Conservation (phyloP, 23 tunicate genomes). For the Halocynthia aurantium region DNA sequence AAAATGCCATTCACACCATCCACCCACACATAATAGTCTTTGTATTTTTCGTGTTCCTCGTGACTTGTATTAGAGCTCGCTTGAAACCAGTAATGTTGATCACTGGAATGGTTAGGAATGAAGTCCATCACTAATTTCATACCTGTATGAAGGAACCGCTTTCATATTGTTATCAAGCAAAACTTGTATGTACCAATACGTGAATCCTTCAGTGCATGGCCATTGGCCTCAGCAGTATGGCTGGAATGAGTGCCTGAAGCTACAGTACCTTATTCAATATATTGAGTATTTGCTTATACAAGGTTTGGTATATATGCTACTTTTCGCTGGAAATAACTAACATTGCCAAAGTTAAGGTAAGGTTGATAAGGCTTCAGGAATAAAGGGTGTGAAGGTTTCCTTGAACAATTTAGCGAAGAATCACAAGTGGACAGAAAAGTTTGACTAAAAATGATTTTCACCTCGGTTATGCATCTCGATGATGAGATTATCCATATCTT, state of each 20-base stretch:
- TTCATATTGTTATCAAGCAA: too few species aligned
- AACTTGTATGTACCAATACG: background rate
- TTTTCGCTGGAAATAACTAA: too few species aligned
- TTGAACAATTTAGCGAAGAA: too few species aligned
- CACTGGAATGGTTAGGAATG: conserved; percentile 80
- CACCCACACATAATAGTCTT: conserved; percentile 73
- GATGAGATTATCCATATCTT: conserved; percentile 55
- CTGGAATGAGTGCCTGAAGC: background rate
- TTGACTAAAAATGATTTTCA: background rate
- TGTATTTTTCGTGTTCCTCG: conserved; percentile 37
- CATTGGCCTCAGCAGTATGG: background rate
- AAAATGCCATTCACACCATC: conserved; percentile 27
- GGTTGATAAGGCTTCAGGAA: too few species aligned
- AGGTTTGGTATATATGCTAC: background rate
- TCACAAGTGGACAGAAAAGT: background rate
- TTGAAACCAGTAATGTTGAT: conserved; percentile 50
- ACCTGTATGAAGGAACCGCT: conserved; percentile 24
- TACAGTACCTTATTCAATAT: background rate
- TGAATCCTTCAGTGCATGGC: background rate
- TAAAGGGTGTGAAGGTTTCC: too few species aligned
- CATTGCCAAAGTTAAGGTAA: too few species aligned
- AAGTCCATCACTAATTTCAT: conserved; percentile 80
- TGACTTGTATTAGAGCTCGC: conserved; percentile 60
- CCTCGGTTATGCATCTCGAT: conserved; percentile 65
- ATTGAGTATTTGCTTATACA: background rate